Evolutionary conservation across 2,888 invertebrate genomes (phyloP).

Genomic region (Microctonus aethiopoides): DNA sequence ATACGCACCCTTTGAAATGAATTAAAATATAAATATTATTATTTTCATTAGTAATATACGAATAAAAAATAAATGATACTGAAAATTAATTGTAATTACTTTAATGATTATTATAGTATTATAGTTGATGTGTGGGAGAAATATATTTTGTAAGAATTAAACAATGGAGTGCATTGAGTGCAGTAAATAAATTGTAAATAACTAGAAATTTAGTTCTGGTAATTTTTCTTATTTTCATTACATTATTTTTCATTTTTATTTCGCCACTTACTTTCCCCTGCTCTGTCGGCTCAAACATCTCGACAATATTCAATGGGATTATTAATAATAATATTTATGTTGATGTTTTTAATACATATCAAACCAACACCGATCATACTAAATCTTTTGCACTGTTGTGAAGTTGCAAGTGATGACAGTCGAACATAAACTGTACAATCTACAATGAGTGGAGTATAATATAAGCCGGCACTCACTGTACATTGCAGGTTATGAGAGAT

Average conservation of each 20-base stretch:
- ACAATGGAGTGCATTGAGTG: too few relatives aligned
- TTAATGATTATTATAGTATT: too few relatives aligned
- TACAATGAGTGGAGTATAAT: constrained; percentile 12
- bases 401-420: too few relatives aligned
- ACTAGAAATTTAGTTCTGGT: neutral
- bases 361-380: constrained; percentile 27
- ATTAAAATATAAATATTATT: too few relatives aligned
- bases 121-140: too few relatives aligned
- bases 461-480: constrained; percentile 1
- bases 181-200: neutral
- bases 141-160: too few relatives aligned
- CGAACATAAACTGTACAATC: constrained; percentile 15
- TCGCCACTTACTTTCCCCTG: constrained; percentile 58
- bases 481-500: too few relatives aligned
- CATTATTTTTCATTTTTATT: neutral
- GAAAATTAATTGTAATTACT: too few relatives aligned
- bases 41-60: too few relatives aligned
- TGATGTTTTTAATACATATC: constrained; percentile 16
- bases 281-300: constrained; percentile 62
- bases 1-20: neutral
- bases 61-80: too few relatives aligned
- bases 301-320: constrained; percentile 14
- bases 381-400: constrained; percentile 5
- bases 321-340: neutral
- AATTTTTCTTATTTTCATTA: neutral